Conservation (phyloP, 2,113 vertebrate genomes). For the Corythoichthys haematopterus region DNA sequence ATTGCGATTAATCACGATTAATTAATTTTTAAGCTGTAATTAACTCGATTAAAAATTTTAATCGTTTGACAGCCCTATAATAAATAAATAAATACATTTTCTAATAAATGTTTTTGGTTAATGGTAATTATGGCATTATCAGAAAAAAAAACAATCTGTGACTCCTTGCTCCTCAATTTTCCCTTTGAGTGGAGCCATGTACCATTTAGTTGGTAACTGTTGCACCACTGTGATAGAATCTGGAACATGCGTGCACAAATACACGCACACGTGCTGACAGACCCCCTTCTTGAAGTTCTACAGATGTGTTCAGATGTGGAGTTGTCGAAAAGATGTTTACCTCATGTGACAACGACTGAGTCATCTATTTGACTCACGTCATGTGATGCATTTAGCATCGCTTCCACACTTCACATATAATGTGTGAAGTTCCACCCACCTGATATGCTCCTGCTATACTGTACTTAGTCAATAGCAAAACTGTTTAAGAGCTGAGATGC, state of each 20-base stretch:
- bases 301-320: constrained; percentile 11
- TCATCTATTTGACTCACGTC: constrained; percentile 41
- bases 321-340: not conserved
- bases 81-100: too few relatives aligned
- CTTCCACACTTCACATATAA: constrained; percentile 21
- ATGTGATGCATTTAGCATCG: constrained; percentile 29
- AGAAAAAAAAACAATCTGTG: not conserved
- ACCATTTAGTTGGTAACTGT: constrained; percentile 47
- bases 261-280: constrained; percentile 10
- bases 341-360: constrained; percentile 36
- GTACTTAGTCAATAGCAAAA: not conserved
- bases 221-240: constrained; percentile 25
- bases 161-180: not conserved
- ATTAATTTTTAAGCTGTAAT: too few relatives aligned
- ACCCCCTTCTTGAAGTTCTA: not conserved
- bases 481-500: not conserved
- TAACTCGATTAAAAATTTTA: too few relatives aligned
- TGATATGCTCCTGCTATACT: not conserved
- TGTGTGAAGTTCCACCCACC: not conserved
- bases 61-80: too few relatives aligned
- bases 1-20: too few relatives aligned
- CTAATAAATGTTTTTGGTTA: too few relatives aligned
- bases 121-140: not conserved
- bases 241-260: not conserved
- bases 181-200: not conserved